Base-by-base conservation (phyloP, 1,140 invertebrate genomes). In the Paraescarpia echinospica region DNA sequence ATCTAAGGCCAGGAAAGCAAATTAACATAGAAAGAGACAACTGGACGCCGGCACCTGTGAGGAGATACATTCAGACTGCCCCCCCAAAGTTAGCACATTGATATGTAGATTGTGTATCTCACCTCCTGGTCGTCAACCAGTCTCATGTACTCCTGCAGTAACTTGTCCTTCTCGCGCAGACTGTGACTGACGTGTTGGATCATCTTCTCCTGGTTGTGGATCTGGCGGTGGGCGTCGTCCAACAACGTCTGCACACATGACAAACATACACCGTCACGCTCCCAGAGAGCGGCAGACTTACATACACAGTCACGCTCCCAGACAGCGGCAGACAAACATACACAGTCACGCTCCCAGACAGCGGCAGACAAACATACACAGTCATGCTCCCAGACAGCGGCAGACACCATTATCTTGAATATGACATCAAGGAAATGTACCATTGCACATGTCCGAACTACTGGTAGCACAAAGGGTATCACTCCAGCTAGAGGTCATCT, bases 201-300 rank as follows among this genome's bases (percentile, higher is more conserved):
- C 89, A 94, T 93, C 22, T 94, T 92, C 35, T 94, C 93, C 35
- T 95, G 95, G 18, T 94, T 92, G 33, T 94, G 90, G 14, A 95
- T 91, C 33, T 94, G 93, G 8, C 93, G 88, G 77, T 95, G 92
- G 77, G 93, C 93, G 12, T 94, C 94, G 33, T 93, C 92, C 33
- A 94, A 88, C 59, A 94, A n/a, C 1, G 59, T 33, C 92, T 92
- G 51, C 1, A 92, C 31, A 93, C 33, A n/a, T 6, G 33, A 92
- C 35, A 34, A 27, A 92, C 35, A 31, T 27, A 34, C 35, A 51
- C 48, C 8, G 41, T 14, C 5, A 90, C 6, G 41, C 41, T 48
- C 5, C 41, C 5, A 14, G 41, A 14, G 6, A 48, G 5, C 41
- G 41, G 5, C 41, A 48, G 41, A 48, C 41, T 8, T 14, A 48